Evolutionary conservation across 2,797 vertebrate genomes (phyloP).

Genomic region (Pseudochaenichthys georgianus): DNA sequence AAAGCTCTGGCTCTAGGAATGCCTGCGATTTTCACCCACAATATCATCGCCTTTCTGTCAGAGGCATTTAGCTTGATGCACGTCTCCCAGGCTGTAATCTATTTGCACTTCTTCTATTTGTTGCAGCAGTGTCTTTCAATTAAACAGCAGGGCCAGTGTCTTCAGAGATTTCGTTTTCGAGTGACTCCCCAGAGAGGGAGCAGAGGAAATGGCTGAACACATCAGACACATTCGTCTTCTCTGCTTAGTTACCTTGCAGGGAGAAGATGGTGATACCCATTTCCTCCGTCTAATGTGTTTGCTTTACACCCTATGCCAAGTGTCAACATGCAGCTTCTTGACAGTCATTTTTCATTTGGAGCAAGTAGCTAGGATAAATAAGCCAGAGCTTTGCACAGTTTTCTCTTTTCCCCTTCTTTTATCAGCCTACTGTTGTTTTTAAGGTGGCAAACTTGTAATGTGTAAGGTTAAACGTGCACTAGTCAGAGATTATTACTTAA

Average conservation of each 20-base stretch:
- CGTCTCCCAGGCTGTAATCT: constrained; percentile 26
- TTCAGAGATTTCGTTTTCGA: constrained; percentile 53
- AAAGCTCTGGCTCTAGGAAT: too few relatives aligned
- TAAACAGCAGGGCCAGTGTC: constrained; percentile 51
- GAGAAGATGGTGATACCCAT: constrained; percentile 68
- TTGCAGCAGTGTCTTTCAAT: constrained; percentile 62
- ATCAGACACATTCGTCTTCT: constrained; percentile 70
- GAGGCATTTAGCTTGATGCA: constrained; percentile 5
- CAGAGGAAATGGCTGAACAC: constrained; percentile 69
- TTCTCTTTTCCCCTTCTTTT: constrained; percentile 27
- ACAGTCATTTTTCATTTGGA: constrained; percentile 74
- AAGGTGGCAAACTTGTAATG: constrained; percentile 55
- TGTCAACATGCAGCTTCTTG: constrained; percentile 68
- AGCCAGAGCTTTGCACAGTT: constrained; percentile 11
- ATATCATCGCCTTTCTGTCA: neutral
- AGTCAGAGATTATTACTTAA: constrained; percentile 82
- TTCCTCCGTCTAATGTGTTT: constrained; percentile 76
- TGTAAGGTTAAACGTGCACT: constrained; percentile 76
- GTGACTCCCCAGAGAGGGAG: constrained; percentile 61
- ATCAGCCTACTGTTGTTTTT: constrained; percentile 39
- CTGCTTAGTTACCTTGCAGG: constrained; percentile 69
- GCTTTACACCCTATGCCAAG: constrained; percentile 67
- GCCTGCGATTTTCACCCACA: neutral
- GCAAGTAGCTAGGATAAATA: constrained; percentile 42
- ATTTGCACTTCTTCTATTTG: constrained; percentile 35